These are phyloP conservation scores for Coptodon rendalli DNA, from an alignment of 2,113 vertebrate species.

Conservation along the genomic window DNA sequence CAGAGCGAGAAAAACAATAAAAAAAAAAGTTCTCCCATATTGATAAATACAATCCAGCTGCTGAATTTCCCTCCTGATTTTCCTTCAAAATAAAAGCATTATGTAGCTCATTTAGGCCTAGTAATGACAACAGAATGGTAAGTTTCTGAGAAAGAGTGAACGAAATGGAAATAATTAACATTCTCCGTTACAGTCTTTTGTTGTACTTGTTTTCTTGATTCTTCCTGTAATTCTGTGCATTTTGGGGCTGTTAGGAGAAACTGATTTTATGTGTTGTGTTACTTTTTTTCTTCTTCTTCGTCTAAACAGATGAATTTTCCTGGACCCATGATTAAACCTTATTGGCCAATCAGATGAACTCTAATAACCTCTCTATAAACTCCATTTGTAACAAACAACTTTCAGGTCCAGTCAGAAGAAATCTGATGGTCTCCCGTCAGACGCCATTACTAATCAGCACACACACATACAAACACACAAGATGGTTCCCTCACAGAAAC, in stretches of 20 bases:
- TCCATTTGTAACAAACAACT: not conserved
- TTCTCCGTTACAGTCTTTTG: not conserved
- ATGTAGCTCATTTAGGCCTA: not conserved
- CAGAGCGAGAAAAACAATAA: not conserved
- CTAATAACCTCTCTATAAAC: not conserved
- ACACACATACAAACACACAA: not conserved
- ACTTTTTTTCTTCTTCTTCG: not conserved
- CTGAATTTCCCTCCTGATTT: not conserved
- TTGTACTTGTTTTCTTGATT: not conserved
- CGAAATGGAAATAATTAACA: not conserved
- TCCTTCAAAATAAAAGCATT: not conserved
- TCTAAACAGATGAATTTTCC: not conserved
- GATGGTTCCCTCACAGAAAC: not conserved
- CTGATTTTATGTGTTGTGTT: fast-evolving
- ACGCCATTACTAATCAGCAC: slow-evolving; percentile 26
- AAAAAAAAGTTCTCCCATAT: not conserved
- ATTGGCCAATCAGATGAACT: not conserved
- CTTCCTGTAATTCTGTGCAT: not conserved
- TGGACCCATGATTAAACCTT: not conserved
- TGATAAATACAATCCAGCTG: not conserved
- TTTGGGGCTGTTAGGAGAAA: not conserved
- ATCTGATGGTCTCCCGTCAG: slow-evolving; percentile 20
- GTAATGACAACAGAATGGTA: not conserved
- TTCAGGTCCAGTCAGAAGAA: not conserved
- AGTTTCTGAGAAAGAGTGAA: not conserved